Base-by-base conservation (phyloP, 2,113 vertebrate genomes). In the Rallus limicola region DNA sequence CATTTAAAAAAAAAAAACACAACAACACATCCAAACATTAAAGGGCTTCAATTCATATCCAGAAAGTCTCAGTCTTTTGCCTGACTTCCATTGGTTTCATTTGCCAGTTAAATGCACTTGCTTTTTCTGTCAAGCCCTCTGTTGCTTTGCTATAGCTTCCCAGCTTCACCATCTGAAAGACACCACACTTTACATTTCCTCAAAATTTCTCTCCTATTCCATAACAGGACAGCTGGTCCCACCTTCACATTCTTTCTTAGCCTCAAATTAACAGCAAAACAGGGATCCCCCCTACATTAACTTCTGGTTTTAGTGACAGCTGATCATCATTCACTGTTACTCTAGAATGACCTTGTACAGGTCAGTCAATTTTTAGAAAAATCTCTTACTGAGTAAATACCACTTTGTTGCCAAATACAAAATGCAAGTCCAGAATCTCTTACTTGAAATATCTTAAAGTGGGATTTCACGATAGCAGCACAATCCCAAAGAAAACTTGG, bases 381-480 rank as follows among this genome's bases (percentile, higher is more conserved):
- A 56, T 4, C 68, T 14, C 16, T 69, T 62, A 29, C 48, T 28
- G 46, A 86, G 23, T 2, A 84, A 34, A 69, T n/a, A 44, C 24
- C 60, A 11, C 50, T 74, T 80, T 36, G 13, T 21, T 65, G 46
- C 31, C 60, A 93, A 92, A 92, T 65, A 71, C 1, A 58, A n/a
- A 85, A 75, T 13, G 10, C 31, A 76, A 82, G 53, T 36, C 42
- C 38, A 81, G 38, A 84, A 25, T 56, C 33, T 46, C 15, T 75
- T 46, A 31, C 25, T 31, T 75, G 60, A 91, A 86, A 91, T 92
- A 63, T 13, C 79, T 36, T 69, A n/a, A 71, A 86, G 56, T 71
- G 3, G 1, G n/a, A 58, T 14, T 29, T 3, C 19, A 70, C 0
- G 0, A 50, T 1, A 71, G 21, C 44, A 89, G 42, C 15, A 68